These are phyloP conservation scores for Notarius lentiginosus DNA, from an alignment of 2,113 vertebrate species.

Conservation along the genomic window DNA sequence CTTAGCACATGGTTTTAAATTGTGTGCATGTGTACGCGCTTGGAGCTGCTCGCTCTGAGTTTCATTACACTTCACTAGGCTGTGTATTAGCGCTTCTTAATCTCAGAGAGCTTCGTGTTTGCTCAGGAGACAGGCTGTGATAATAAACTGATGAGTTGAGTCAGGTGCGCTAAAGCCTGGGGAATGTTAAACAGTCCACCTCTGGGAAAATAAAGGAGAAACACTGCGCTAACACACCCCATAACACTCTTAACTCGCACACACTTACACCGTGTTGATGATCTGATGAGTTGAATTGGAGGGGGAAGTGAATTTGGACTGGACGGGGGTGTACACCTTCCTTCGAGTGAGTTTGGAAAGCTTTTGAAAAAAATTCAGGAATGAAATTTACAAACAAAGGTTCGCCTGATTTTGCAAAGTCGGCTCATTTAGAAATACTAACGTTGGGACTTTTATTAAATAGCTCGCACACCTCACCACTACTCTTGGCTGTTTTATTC, in stretches of 20 bases:
- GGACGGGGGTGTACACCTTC: background rate
- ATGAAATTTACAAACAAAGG: too few relatives aligned
- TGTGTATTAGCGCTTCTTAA: conserved; percentile 28
- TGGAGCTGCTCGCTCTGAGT: background rate
- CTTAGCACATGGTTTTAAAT: background rate
- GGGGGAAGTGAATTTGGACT: background rate
- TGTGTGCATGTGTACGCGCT: conserved; percentile 7
- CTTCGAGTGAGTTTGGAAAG: background rate
- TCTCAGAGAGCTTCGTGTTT: conserved; percentile 13
- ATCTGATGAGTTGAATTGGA: background rate
- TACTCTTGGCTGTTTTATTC: background rate
- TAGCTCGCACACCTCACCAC: background rate
- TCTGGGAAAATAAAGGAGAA: conserved; percentile 6
- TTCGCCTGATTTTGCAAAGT: background rate
- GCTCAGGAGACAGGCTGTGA: conserved; percentile 11
- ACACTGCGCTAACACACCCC: background rate
- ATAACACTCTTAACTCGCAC: background rate
- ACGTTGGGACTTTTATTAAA: background rate
- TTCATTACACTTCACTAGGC: conserved; percentile 24
- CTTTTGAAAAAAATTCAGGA: background rate
- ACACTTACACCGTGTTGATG: background rate
- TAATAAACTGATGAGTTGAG: conserved; percentile 19
- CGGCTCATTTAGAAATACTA: background rate
- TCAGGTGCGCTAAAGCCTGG: conserved; percentile 12
- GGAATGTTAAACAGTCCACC: conserved; percentile 20